Evolutionary conservation across 2,797 vertebrate genomes (phyloP), one percentile per base, ranked within the genome.

Genomic region (Jordanella pulchra): DNA sequence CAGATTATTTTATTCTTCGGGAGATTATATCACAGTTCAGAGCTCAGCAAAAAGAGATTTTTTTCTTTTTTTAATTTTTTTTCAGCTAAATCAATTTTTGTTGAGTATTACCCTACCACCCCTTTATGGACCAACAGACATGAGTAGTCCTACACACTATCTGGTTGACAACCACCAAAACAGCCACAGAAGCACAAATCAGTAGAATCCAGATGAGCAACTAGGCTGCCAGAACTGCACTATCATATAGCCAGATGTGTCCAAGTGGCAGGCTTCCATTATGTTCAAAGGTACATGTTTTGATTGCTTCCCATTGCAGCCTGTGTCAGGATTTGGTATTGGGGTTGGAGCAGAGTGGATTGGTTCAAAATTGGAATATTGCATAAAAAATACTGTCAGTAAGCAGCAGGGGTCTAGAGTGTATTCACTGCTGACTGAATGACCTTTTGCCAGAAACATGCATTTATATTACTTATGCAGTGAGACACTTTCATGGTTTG

Each of bases 301-400:
- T 83, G 86, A 89, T 83, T 91, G 84, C 87, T 80, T 68, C 67
- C 81, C 35, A 23, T 76, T 65, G 84, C 77, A 75, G 80, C 81
- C 75, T 83, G 56, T 84, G 84, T 87, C 80, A 77, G 85, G 86
- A 89, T 90, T 90, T 89, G 80, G 76, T 81, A 76, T 86, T 89
- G 86, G 87, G 87, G 78, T 71, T 48, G 32, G 61, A 83, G 80
- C 68, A 76, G 81, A 87, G 87, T 71, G 82, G 85, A 77, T 79
- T 64, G 84, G 77, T 84, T 85, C 67, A 21, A 77, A 83, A 86
- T 88, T 25, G 60, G 77, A 80, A 75, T 70, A 84, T 77, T 75
- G 78, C 82, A 72, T 77, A 86, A 79, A 85, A 87, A 89, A 79
- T 51, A 44, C 44, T 54, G 61, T 77, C 75, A 76, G 82, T 79